phyloP scores from a whole-genome alignment of 1,140 invertebrate genomes.

The Acyrthosiphon pisum region DNA sequence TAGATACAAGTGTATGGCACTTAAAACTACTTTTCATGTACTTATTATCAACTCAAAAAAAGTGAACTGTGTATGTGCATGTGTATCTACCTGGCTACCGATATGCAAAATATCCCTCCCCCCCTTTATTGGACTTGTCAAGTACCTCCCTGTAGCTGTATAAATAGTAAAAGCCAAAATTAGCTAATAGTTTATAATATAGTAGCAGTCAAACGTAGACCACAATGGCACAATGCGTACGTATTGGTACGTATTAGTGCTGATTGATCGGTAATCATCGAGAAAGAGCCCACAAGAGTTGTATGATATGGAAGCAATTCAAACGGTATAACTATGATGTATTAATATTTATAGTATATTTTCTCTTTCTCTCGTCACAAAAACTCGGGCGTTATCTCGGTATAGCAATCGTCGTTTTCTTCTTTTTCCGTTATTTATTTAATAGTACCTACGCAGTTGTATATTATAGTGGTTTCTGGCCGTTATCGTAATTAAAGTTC shows the following conservation, averaged over 20 bases:
- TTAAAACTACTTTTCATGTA: neutral
- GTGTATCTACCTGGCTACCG: too few relatives aligned
- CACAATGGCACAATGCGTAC: too few relatives aligned
- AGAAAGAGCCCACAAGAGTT: neutral
- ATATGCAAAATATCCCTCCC: too few relatives aligned
- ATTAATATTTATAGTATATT: neutral
- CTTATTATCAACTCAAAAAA: neutral
- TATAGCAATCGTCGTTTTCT: neutral
- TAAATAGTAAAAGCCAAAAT: neutral
- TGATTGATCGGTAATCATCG: neutral
- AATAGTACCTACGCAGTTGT: neutral
- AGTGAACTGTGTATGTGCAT: neutral
- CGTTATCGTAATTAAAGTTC: conserved; percentile 43
- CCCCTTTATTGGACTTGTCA: neutral
- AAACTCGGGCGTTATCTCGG: conserved; percentile 7
- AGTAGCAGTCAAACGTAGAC: neutral
- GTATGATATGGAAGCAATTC: neutral
- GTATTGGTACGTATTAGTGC: neutral
- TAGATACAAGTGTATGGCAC: neutral
- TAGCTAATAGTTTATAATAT: neutral
- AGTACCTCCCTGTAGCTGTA: neutral
- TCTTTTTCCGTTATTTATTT: conserved; percentile 26
- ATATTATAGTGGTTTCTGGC: neutral
- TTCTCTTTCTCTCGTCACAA: neutral
- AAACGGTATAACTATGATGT: neutral